Evolutionary conservation across 2,888 invertebrate genomes (phyloP), one percentile per base, ranked within the genome.

Genomic region (Netelia fuscicornis): DNA sequence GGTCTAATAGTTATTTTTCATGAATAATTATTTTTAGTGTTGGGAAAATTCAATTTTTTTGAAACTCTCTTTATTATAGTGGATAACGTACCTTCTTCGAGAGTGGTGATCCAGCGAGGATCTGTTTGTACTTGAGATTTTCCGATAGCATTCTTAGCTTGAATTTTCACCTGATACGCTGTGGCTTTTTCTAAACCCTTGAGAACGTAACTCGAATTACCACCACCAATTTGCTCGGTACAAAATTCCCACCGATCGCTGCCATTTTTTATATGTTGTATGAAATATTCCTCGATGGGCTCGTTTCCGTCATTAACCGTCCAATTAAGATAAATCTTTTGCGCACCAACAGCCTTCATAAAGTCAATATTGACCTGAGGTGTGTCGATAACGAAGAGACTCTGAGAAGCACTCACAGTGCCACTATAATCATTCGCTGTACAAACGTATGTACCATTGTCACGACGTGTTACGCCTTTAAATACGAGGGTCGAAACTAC

Each of bases 261-360:
- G 8, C 94, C 95, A 68, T 95, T 95, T 87, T 95, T 95, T 94
- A 95, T 95, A 86, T 94, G 94, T 88, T 94, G 94, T 44, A 95
- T 94, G 79, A 94, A 94, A 90, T 96, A 97, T 25, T 93, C 92
- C 86, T 94, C 94, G 23, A 97, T 95, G 0, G 96, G 96, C 72
- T 96, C 96, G 91, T 98, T 98, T 85, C 97, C 97, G 84, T 96
- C 95, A 83, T 96, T 96, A 0, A 97, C 95, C 0, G 97, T 97
- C 98, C 98, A 98, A 91, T 97, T 98, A 0, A 98, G 92, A 92
- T 96, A 98, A 64, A 98, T 95, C 92, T 96, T 96, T 8, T 95
- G 95, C 0, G 96, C 96, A 74, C 97, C 97, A 20, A 98, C 97
- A 0, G 97, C 96, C 92, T 97, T 97, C 0, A 96, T 96, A 82